Evolutionary conservation across 1,140 invertebrate genomes (phyloP).

Genomic region (Monomorium pharaonis): DNA sequence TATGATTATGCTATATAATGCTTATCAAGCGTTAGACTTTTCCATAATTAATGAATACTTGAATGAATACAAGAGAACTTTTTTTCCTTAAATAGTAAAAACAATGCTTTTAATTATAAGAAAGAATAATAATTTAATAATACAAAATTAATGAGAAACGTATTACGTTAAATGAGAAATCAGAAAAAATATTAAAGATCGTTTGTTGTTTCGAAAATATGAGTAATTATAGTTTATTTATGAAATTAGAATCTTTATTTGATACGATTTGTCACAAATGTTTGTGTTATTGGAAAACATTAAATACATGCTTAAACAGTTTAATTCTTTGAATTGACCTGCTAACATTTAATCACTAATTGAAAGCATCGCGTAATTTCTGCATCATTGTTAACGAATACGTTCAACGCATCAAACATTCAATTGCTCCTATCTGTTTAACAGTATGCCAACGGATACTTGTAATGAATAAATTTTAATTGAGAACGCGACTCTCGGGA

Average conservation of each 20-base stretch:
- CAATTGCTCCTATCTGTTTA: background rate
- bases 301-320: background rate
- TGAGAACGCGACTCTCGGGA: background rate
- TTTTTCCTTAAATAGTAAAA: background rate
- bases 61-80: background rate
- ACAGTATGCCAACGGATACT: background rate
- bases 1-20: background rate
- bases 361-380: background rate
- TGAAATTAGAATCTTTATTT: background rate
- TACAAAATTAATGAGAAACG: background rate
- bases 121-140: background rate
- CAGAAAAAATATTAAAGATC: background rate
- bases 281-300: background rate
- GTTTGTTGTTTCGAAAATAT: background rate
- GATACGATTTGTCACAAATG: background rate
- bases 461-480: slow-evolving; percentile 51
- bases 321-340: slow-evolving; percentile 34
- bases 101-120: background rate
- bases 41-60: background rate
- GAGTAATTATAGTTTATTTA: background rate
- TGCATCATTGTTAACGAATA: background rate
- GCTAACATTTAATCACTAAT: slow-evolving; percentile 8
- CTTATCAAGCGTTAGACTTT: background rate
- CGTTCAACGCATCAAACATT: slow-evolving; percentile 31
- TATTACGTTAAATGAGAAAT: background rate